These are phyloP conservation scores for Teleogryllus occipitalis DNA, from an alignment of 1,140 invertebrate genomes.

Conservation along the genomic window DNA sequence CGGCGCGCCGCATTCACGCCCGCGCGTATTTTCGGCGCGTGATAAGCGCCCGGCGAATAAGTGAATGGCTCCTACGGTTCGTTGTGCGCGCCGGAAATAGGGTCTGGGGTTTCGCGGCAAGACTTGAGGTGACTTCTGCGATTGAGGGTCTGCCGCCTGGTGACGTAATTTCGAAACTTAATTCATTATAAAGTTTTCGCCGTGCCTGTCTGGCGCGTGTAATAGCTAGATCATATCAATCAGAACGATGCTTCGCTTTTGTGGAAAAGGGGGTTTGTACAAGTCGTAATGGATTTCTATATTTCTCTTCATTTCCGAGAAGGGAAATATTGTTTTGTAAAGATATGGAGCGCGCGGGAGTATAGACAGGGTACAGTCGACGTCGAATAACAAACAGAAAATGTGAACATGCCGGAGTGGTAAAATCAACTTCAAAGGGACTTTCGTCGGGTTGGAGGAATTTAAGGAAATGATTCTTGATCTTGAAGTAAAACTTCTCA, in stretches of 20 bases:
- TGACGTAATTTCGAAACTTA: background rate
- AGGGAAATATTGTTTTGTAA: conserved; percentile 1
- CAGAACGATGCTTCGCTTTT: background rate
- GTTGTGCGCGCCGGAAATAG: background rate
- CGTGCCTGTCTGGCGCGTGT: background rate
- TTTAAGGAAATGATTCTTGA: too few relatives aligned
- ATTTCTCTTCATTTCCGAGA: background rate
- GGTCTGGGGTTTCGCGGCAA: background rate
- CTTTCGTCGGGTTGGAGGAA: too few relatives aligned
- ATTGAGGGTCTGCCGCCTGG: background rate
- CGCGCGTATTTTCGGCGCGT: background rate
- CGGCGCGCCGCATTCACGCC: too few relatives aligned
- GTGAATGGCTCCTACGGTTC: background rate
- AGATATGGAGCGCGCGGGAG: background rate
- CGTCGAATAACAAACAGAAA: too few relatives aligned
- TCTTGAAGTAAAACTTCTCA: too few relatives aligned
- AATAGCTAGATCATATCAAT: background rate
- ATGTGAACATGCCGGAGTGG: too few relatives aligned
- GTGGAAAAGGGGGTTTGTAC: background rate
- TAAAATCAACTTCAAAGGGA: too few relatives aligned
- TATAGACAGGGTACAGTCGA: background rate
- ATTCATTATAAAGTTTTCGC: background rate
- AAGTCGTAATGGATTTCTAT: background rate
- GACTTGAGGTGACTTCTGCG: conserved; percentile 1
- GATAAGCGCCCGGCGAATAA: background rate